Base-by-base conservation (phyloP, 2,888 invertebrate genomes). In the Adineta ricciae region DNA sequence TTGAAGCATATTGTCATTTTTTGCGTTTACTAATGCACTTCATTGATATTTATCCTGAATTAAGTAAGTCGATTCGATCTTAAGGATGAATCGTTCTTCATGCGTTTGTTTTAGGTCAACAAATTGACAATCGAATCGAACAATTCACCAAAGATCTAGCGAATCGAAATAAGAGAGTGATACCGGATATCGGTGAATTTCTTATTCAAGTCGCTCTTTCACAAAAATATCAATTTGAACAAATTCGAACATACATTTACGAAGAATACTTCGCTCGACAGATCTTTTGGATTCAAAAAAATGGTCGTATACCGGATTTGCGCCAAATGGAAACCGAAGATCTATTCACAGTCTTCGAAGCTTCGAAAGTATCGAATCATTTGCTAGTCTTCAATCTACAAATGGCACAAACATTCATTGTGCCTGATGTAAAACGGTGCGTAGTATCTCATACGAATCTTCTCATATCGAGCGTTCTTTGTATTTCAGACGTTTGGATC, bases 191-290 rank as follows among this genome's bases (percentile, higher is more conserved):
- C 14, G 78, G 78, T 78, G 78, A 78, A 78, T 78, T 78, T 78
- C 41, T 78, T 41, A 41, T 41, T 41, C 24, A 78, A 38, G 27
- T 73, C 24, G 73, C 73, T 1, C 38, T 78, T 24, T 78, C 73
- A 41, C 38, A 2, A 3, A 78, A 78, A 41, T 41, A 78, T 78
- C 21, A 21, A 41, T 78, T 78, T 41, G n/a, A 41, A 24, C 21
- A 78, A 24, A 78, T 78, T n/a, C 38, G 24, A 78, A 21, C 38
- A 8, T 78, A 78, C 41, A n/a, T 78, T n/a, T 38, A 78, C 41
- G 73, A 78, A 78, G 73, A 78, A 41, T 78, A 78, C 41, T 78
- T 78, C 41, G 73, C 73, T 41, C 38, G 73, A 78, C 73, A 78
- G 41, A 41, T 78, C 8, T 41, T 24, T 78, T 78, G 73, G 73